Evolutionary conservation across 2,113 vertebrate genomes (phyloP).

Genomic region (Cyanoderma ruficeps): DNA sequence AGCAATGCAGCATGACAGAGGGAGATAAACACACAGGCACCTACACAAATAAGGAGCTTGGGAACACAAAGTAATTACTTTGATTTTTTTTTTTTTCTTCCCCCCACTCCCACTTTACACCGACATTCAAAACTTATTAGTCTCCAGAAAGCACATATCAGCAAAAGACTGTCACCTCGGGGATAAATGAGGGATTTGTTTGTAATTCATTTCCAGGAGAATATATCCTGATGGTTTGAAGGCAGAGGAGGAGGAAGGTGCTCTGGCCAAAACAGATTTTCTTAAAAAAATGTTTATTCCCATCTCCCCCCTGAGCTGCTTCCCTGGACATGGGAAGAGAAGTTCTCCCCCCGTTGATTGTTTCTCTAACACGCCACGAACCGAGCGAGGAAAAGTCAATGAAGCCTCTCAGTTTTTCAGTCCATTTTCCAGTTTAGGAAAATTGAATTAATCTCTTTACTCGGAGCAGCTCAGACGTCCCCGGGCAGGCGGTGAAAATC

Average conservation of each 20-base stretch:
- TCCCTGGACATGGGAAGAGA: not conserved
- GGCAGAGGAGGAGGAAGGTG: not conserved
- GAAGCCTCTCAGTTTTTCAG: not conserved
- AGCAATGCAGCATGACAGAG: conserved; percentile 66
- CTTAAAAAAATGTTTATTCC: conserved; percentile 18
- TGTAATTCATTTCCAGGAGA: conserved; percentile 68
- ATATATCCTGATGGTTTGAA: conserved; percentile 43
- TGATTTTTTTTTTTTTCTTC: not conserved
- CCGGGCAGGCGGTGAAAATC: conserved; percentile 58
- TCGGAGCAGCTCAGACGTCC: conserved; percentile 25
- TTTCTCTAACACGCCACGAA: not conserved
- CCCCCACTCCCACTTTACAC: not conserved
- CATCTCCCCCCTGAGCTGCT: not conserved
- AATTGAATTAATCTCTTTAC: conserved; percentile 46
- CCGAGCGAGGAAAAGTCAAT: conserved; percentile 24
- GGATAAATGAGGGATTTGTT: conserved; percentile 64
- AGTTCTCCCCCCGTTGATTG: conserved; percentile 15
- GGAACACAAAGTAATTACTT: conserved; percentile 73
- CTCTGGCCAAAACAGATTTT: not conserved
- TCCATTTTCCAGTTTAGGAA: conserved; percentile 39
- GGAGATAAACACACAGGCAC: conserved; percentile 48
- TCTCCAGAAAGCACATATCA: conserved; percentile 61
- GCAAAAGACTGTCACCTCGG: conserved; percentile 69
- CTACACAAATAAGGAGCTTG: conserved; percentile 39
- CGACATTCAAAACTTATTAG: conserved; percentile 71